These are phyloP conservation scores for Lacanobia wlatinum DNA, from an alignment of 2,888 invertebrate species.

Conservation along the genomic window DNA sequence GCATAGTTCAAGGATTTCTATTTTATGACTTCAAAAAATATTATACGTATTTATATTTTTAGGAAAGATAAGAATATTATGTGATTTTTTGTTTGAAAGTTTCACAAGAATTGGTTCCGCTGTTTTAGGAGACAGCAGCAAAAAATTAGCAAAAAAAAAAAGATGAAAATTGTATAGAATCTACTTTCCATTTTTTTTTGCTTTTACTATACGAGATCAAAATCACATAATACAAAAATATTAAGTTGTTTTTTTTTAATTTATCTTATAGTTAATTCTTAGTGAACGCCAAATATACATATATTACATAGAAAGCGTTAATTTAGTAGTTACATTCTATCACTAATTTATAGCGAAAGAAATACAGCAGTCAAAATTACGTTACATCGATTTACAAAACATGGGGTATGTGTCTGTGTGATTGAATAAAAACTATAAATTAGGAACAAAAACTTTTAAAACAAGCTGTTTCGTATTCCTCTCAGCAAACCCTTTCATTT, in stretches of 20 bases:
- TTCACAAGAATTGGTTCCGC: slow-evolving; percentile 33
- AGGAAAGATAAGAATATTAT: slow-evolving; percentile 24
- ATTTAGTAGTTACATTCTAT: slow-evolving; percentile 37
- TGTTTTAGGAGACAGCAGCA: slow-evolving; percentile 36
- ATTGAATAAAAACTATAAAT: neutral
- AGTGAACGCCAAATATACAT: slow-evolving; percentile 40
- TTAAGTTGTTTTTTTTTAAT: slow-evolving; percentile 68
- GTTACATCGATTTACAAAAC: neutral
- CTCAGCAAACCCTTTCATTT: neutral
- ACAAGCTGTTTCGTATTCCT: too few relatives aligned
- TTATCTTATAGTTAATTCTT: slow-evolving; percentile 41
- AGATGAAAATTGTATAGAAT: slow-evolving; percentile 11
- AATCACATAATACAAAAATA: slow-evolving; percentile 72
- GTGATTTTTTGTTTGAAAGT: slow-evolving; percentile 23
- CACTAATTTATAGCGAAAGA: slow-evolving; percentile 28
- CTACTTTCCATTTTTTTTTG: slow-evolving; percentile 22
- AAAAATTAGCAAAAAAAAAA: slow-evolving; percentile 27
- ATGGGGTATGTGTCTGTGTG: neutral
- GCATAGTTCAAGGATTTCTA: slow-evolving; percentile 31
- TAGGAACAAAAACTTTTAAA: too few relatives aligned
- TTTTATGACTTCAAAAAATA: slow-evolving; percentile 48
- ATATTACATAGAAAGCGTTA: slow-evolving; percentile 34
- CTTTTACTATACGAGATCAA: slow-evolving; percentile 68
- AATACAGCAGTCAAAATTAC: slow-evolving; percentile 20
- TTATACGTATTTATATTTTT: slow-evolving; percentile 25